These are phyloP conservation scores for Macrophya annulata DNA, from an alignment of 2,888 invertebrate genomes.

Conservation along the genomic window DNA sequence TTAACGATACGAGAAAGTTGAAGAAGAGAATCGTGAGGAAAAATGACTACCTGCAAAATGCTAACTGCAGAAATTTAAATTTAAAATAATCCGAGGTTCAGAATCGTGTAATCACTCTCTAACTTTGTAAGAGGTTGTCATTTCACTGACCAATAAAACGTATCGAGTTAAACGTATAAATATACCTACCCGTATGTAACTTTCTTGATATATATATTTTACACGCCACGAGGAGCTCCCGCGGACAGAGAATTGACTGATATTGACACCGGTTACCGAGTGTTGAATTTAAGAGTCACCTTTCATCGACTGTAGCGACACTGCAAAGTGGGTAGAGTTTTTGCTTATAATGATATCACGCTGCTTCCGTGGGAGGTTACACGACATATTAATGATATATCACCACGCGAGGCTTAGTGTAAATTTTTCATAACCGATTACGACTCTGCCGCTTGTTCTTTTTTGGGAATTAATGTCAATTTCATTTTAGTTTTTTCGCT, in stretches of 20 bases:
- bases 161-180: constrained; percentile 23
- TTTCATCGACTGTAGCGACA: constrained; percentile 40
- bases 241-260: constrained; percentile 28
- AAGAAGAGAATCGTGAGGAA: constrained; percentile 22
- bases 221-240: constrained; percentile 16
- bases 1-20: constrained; percentile 43
- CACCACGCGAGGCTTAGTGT: background rate
- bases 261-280: constrained; percentile 43
- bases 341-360: background rate
- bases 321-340: constrained; percentile 22
- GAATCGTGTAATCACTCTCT: background rate
- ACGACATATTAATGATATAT: background rate
- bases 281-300: constrained; percentile 43
- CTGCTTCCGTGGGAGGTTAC: constrained; percentile 13
- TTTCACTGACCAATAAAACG: constrained; percentile 47
- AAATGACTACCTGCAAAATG: background rate
- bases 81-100: constrained; percentile 12
- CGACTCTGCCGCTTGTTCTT: background rate
- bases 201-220: constrained; percentile 15
- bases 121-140: constrained; percentile 24
- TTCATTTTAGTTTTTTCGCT: background rate
- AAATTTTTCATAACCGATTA: background rate
- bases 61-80: constrained; percentile 2
- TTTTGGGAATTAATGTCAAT: background rate
- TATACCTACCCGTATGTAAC: constrained; percentile 7